Percentiles rank a stretch among this genome's conserved stretches.
Evolutionary conservation across 1,140 invertebrate species (phyloP).

Genomic region (Ganaspis sp.): DNA sequence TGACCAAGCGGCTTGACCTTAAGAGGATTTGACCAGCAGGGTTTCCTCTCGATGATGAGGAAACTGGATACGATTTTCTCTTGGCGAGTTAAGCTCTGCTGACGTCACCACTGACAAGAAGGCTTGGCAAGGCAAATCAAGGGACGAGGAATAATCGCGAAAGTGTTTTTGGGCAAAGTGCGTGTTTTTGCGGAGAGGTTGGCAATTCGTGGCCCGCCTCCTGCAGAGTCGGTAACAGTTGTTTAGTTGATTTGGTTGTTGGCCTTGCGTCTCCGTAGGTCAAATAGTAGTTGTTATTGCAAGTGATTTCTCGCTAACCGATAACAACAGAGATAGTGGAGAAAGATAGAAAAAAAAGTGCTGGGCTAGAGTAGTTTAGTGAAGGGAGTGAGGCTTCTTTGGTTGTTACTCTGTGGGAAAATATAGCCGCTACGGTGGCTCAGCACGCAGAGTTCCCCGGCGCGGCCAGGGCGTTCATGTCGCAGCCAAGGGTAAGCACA

Average conservation of each 20-base stretch:
- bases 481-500: conserved; percentile 79
- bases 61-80: conserved; percentile 42
- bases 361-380: conserved; percentile 48
- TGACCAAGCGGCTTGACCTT: neutral
- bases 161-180: conserved; percentile 50
- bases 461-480: conserved; percentile 81
- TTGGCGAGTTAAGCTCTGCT: conserved; percentile 49
- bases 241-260: too few species aligned
- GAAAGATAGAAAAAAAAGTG: conserved; percentile 49
- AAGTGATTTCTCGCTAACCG: neutral
- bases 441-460: conserved; percentile 79
- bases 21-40: neutral
- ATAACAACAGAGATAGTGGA: neutral
- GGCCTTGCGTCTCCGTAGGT: too few species aligned
- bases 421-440: conserved; percentile 78
- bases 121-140: conserved; percentile 19
- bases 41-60: conserved; percentile 42
- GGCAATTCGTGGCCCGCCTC: conserved; percentile 5
- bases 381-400: conserved; percentile 51
- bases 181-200: conserved; percentile 37
- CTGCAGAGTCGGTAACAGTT: conserved; percentile 34
- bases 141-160: conserved; percentile 31
- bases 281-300: neutral
- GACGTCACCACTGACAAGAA: conserved; percentile 52
- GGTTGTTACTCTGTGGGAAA: conserved; percentile 68